These are phyloP conservation scores for Brachionus calyciflorus DNA, from an alignment of 1,140 invertebrate genomes.

Conservation along the genomic window DNA sequence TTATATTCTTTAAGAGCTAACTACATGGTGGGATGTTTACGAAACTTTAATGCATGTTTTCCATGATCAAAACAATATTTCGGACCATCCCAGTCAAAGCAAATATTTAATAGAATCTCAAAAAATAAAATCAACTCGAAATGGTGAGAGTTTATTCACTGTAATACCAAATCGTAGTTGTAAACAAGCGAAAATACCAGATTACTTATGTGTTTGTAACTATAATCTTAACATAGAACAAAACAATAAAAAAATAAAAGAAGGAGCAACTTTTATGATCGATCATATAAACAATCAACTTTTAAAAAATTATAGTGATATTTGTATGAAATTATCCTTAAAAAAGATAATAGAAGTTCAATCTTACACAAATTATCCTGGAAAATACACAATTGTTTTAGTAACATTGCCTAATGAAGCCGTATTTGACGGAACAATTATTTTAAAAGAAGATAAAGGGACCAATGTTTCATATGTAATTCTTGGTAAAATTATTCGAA, in stretches of 20 bases:
- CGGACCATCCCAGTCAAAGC: neutral
- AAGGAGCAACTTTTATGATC: neutral
- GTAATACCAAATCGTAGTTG: neutral
- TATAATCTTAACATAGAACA: neutral
- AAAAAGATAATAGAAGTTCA: neutral
- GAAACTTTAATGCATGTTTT: conserved; percentile 1
- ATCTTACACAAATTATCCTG: neutral
- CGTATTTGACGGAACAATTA: conserved; percentile 19
- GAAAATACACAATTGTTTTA: conserved; percentile 18
- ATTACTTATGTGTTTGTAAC: conserved; percentile 4
- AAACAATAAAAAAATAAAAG: neutral
- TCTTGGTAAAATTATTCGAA: conserved; percentile 16
- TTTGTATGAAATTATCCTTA: neutral
- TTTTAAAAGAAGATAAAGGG: neutral
- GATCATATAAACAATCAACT: conserved; percentile 19
- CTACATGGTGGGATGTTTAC: conserved; percentile 32
- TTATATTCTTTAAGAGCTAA: too few species aligned
- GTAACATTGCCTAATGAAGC: conserved; percentile 30
- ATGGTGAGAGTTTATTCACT: conserved; percentile 12
- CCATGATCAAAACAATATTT: neutral
- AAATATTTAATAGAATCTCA: neutral
- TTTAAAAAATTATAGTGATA: conserved; percentile 5
- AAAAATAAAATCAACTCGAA: neutral
- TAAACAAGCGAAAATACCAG: conserved; percentile 11
- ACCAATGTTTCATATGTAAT: neutral